These are phyloP conservation scores for Gasterosteus nipponicus DNA, from an alignment of 2,113 vertebrate genomes.

Conservation along the genomic window DNA sequence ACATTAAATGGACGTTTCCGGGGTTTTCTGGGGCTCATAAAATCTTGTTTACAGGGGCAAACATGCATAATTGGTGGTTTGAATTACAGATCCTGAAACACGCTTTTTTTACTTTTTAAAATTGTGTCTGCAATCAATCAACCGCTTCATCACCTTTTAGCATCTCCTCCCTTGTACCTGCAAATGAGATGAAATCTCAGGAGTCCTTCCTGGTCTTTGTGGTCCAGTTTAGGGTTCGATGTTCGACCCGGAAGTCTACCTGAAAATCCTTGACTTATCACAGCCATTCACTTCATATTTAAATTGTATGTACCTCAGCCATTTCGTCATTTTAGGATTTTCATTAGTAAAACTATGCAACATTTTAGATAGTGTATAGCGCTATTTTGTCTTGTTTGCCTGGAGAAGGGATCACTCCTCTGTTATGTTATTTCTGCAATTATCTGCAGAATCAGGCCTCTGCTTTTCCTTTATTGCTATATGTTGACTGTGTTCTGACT, in stretches of 20 bases:
- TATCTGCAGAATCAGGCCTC: constrained; percentile 10
- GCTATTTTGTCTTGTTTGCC: background rate
- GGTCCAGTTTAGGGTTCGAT: background rate
- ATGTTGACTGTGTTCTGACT: background rate
- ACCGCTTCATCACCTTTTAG: background rate
- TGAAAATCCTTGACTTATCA: background rate
- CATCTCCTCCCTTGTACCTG: too few relatives aligned
- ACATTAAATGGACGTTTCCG: too few relatives aligned
- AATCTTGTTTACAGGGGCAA: background rate
- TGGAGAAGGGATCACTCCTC: background rate
- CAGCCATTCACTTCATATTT: background rate
- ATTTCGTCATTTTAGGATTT: background rate
- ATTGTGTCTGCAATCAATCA: background rate
- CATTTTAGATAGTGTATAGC: background rate
- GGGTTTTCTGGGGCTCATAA: background rate
- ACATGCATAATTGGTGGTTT: background rate
- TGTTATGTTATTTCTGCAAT: constrained; percentile 4
- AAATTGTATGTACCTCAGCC: background rate
- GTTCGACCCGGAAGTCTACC: background rate
- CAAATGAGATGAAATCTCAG: background rate
- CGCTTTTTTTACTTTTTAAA: too few relatives aligned
- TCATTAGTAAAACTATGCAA: background rate
- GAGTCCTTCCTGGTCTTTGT: background rate
- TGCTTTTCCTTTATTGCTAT: constrained; percentile 14
- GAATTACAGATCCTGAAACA: too few relatives aligned